These are phyloP conservation scores for Oligia fasciuncula DNA, from an alignment of 2,888 invertebrate genomes.

Conservation along the genomic window DNA sequence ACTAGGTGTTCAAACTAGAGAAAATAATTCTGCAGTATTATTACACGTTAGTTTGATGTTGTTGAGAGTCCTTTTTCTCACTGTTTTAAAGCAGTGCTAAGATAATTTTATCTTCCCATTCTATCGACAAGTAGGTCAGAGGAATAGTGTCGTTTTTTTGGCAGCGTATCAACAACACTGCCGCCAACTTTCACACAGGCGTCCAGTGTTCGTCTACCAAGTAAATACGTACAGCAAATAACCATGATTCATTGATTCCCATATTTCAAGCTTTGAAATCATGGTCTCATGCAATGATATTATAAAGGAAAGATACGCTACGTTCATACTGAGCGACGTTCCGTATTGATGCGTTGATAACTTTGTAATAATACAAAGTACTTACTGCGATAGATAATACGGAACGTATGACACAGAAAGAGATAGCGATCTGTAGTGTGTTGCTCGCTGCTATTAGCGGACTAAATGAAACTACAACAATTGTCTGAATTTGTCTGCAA, in stretches of 20 bases:
- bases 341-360: too few species aligned
- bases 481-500: too few species aligned
- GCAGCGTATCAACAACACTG: conserved; percentile 47
- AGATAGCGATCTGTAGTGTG: too few species aligned
- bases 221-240: background rate
- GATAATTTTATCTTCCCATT: conserved; percentile 6
- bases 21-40: background rate
- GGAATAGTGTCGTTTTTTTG: conserved; percentile 20
- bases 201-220: background rate
- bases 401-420: too few species aligned
- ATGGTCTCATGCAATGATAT: background rate
- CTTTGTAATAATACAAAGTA: too few species aligned
- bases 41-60: background rate
- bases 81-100: background rate
- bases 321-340: too few species aligned
- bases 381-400: too few species aligned
- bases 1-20: background rate
- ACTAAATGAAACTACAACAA: too few species aligned
- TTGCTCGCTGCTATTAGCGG: too few species aligned
- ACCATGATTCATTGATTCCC: conserved; percentile 9
- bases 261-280: conserved; percentile 32
- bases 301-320: too few species aligned
- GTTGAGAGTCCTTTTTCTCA: too few species aligned
- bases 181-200: conserved; percentile 41
- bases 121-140: conserved; percentile 45